Evolutionary conservation across 1,140 invertebrate species (phyloP).

Genomic region (Phortica variegata): DNA sequence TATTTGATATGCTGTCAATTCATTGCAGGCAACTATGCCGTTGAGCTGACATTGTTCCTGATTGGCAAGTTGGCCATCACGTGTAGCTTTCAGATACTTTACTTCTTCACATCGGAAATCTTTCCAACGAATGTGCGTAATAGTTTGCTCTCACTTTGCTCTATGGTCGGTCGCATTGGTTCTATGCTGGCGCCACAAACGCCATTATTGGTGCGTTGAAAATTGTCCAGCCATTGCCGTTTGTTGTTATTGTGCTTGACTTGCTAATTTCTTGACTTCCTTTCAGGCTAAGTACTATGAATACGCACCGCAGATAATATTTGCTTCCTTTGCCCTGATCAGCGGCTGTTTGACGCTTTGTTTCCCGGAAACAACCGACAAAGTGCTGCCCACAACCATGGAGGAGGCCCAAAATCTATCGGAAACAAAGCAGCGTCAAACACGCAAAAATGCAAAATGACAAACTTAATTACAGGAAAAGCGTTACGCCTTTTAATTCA

Average conservation of each 20-base stretch:
- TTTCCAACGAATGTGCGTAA: constrained; percentile 70
- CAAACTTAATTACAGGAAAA: no score
- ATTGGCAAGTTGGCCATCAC: constrained; percentile 75
- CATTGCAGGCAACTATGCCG: constrained; percentile 36
- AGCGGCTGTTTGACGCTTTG: constrained; percentile 63
- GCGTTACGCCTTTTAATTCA: no score
- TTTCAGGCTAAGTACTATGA: constrained; percentile 44
- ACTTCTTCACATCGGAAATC: constrained; percentile 71
- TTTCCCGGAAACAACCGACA: constrained; percentile 69
- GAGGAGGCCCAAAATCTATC: constrained; percentile 63
- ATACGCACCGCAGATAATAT: constrained; percentile 70
- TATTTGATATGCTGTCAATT: neutral
- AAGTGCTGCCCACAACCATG: constrained; percentile 67
- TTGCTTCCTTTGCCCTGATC: constrained; percentile 66
- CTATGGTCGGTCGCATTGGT: constrained; percentile 69
- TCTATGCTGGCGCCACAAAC: constrained; percentile 69
- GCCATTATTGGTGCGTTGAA: constrained; percentile 57
- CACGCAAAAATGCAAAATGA: no score
- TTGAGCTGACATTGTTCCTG: constrained; percentile 65
- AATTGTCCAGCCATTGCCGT: neutral
- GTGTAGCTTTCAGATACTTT: constrained; percentile 68
- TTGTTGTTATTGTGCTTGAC: neutral
- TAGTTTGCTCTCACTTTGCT: constrained; percentile 64
- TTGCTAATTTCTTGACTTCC: neutral
- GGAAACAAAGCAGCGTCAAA: no score